Evolutionary conservation across 2,113 vertebrate species (phyloP).

Genomic region (Platichthys flesus): DNA sequence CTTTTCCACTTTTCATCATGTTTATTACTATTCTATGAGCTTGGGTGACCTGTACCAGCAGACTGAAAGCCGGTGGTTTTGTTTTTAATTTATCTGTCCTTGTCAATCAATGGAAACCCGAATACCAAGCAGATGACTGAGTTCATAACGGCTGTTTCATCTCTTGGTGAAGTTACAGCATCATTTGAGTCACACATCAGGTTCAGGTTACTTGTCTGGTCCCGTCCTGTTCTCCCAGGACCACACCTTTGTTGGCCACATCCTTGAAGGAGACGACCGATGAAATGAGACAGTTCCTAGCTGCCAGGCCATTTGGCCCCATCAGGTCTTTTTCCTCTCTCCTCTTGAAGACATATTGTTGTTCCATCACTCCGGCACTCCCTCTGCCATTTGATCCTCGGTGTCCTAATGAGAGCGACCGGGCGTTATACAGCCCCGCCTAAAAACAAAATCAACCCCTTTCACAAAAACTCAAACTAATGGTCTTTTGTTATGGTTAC

Average conservation of each 20-base stretch:
- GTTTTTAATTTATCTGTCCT: background rate
- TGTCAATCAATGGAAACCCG: background rate
- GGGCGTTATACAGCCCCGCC: slow-evolving; percentile 16
- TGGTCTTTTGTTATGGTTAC: slow-evolving; percentile 5
- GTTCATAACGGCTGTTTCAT: background rate
- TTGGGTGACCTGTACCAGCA: no score
- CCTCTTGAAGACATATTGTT: slow-evolving; percentile 35
- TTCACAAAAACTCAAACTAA: background rate
- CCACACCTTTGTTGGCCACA: background rate
- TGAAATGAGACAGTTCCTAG: slow-evolving; percentile 25
- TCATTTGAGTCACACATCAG: no score
- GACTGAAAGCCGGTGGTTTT: background rate
- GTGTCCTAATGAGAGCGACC: slow-evolving; percentile 7
- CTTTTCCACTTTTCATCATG: background rate
- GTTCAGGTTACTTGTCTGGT: slow-evolving; percentile 7
- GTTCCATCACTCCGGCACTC: slow-evolving; percentile 24
- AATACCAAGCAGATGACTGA: background rate
- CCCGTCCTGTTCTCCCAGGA: background rate
- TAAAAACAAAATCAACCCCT: background rate
- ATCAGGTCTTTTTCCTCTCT: slow-evolving; percentile 35
- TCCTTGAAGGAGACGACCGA: background rate
- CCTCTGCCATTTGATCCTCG: slow-evolving; percentile 33
- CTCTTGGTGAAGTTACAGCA: background rate
- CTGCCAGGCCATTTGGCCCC: slow-evolving; percentile 22
- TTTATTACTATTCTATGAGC: slow-evolving; percentile 1